Conservation (phyloP, 2,797 vertebrate species). For the Galaxias olidus region DNA sequence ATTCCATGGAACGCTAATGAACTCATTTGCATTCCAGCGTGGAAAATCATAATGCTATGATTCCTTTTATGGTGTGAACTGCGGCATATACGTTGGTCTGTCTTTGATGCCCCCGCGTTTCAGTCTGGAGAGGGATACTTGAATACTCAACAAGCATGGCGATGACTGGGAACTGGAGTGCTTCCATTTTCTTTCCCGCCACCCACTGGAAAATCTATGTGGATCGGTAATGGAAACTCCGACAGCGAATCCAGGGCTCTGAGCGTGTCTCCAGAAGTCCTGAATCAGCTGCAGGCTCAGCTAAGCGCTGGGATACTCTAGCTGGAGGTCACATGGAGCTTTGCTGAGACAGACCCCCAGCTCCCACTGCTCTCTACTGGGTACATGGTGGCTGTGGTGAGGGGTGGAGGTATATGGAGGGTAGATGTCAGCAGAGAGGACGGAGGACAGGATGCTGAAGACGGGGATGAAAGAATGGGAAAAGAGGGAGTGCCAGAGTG, state of each 20-base stretch:
- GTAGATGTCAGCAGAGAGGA: no score
- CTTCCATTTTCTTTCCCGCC: constrained; percentile 49
- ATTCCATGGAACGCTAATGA: constrained; percentile 14
- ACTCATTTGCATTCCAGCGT: constrained; percentile 16
- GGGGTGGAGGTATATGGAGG: no score
- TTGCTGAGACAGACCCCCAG: constrained; percentile 5
- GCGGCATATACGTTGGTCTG: constrained; percentile 20
- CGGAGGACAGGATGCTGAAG: no score
- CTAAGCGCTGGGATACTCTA: constrained; percentile 51
- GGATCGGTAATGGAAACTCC: constrained; percentile 63
- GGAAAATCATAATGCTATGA: constrained; percentile 8
- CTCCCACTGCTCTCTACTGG: no score
- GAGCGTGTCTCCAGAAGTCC: constrained; percentile 58
- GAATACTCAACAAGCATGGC: constrained; percentile 53
- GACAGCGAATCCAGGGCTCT: constrained; percentile 64
- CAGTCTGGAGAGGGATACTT: constrained; percentile 56
- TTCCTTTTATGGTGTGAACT: constrained; percentile 20
- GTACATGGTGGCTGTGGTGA: no score
- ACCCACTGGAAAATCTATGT: constrained; percentile 70
- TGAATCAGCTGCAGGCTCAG: constrained; percentile 61
- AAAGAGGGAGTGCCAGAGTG: not conserved
- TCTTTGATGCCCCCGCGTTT: constrained; percentile 35
- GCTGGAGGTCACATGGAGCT: constrained; percentile 51
- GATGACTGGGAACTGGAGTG: constrained; percentile 55
- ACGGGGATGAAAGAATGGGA: no score